These are phyloP conservation scores for Halcyon smyrnensis DNA, from an alignment of 2,797 vertebrate genomes.

Conservation along the genomic window DNA sequence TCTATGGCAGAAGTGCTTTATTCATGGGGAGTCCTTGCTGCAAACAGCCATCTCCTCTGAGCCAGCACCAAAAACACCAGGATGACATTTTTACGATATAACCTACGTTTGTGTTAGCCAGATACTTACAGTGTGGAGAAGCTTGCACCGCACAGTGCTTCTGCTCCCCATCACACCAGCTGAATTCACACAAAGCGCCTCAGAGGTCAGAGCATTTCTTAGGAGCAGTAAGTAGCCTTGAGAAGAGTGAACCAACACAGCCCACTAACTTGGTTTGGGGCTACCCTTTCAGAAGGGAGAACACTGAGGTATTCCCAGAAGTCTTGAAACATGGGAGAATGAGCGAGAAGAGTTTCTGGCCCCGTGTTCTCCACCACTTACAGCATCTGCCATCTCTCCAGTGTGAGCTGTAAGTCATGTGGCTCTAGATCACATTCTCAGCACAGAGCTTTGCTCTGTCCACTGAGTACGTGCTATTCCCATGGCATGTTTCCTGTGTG, in stretches of 20 bases:
- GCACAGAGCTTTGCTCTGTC: not conserved
- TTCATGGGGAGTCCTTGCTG: not conserved
- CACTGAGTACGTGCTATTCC: not conserved
- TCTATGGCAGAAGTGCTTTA: not conserved
- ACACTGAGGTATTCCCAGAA: not conserved
- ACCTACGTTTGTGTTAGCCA: not conserved
- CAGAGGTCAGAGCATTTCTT: not conserved
- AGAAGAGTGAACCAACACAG: not conserved
- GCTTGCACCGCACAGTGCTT: not conserved
- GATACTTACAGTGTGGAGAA: not conserved
- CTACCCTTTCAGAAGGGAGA: not conserved
- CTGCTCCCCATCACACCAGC: not conserved
- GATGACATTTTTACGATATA: not conserved
- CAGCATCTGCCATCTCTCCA: not conserved
- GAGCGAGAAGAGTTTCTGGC: not conserved
- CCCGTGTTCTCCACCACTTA: not conserved
- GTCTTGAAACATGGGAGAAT: not conserved
- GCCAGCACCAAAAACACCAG: not conserved
- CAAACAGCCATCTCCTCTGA: not conserved
- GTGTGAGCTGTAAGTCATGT: rapidly evolving
- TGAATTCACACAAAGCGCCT: not conserved
- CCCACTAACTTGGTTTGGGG: not conserved
- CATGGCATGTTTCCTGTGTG: not conserved
- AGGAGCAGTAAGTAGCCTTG: not conserved
- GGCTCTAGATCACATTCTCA: not conserved